Conservation (phyloP, 2,888 invertebrate genomes). For the Epistrophe grossulariae region DNA sequence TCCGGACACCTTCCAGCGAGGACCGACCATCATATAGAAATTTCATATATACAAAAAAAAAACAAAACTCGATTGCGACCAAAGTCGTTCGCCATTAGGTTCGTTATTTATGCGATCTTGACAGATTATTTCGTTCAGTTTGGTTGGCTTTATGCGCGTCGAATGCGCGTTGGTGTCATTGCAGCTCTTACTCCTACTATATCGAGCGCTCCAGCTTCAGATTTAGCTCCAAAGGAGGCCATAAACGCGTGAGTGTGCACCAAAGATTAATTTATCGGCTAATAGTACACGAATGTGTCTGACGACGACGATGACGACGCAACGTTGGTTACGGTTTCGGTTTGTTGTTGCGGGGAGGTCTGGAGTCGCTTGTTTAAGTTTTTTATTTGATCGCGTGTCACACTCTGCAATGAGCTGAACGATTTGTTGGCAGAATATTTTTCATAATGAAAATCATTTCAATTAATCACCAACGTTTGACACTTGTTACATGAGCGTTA, state of each 20-base stretch:
- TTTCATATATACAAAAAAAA: background rate
- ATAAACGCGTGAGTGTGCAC: conserved; percentile 71
- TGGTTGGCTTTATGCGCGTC: conserved; percentile 56
- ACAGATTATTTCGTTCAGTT: conserved; percentile 76
- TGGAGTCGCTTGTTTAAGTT: conserved; percentile 27
- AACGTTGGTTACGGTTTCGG: background rate
- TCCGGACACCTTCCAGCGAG: conserved; percentile 53
- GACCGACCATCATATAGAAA: background rate
- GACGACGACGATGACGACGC: conserved; percentile 19
- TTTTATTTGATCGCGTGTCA: conserved; percentile 72
- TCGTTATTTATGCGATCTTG: conserved; percentile 76
- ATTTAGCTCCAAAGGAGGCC: conserved; percentile 77
- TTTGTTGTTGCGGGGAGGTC: conserved; percentile 42
- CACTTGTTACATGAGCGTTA: conserved; percentile 70
- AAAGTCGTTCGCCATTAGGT: conserved; percentile 75
- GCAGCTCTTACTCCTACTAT: conserved; percentile 79
- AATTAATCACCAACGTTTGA: conserved; percentile 71
- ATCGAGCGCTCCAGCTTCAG: conserved; percentile 68
- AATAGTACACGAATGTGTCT: conserved; percentile 68
- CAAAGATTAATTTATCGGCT: conserved; percentile 75
- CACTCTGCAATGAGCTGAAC: conserved; percentile 53
- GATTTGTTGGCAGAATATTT: conserved; percentile 69
- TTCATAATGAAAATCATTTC: conserved; percentile 74
- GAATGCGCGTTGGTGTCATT: conserved; percentile 71
- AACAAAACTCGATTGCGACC: conserved; percentile 43